phyloP scores from a whole-genome alignment of 1,140 invertebrate genomes.

The Calycopis cecrops region DNA sequence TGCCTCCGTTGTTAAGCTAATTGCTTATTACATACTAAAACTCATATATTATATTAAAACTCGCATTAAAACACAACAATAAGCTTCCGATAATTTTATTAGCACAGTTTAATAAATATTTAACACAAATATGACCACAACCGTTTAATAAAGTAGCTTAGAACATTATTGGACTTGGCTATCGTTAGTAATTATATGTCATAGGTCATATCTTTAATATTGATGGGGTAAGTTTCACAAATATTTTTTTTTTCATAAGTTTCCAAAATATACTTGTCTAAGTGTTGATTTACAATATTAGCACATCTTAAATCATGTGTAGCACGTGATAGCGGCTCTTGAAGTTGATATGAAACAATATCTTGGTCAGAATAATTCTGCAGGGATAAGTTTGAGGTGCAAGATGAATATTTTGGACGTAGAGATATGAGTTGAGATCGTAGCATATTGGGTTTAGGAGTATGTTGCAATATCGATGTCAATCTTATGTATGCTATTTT shows the following conservation, averaged over 20 bases:
- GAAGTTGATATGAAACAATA: conserved; percentile 33
- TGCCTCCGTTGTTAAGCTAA: too few relatives aligned
- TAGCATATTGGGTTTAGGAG: conserved; percentile 20
- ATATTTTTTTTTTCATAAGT: conserved; percentile 40
- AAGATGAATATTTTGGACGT: conserved; percentile 19
- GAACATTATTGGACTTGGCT: too few relatives aligned
- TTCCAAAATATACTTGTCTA: conserved; percentile 34
- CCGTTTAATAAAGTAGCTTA: too few relatives aligned
- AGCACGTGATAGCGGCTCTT: conserved; percentile 31
- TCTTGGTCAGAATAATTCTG: conserved; percentile 25
- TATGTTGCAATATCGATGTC: conserved; percentile 23
- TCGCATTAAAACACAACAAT: too few relatives aligned
- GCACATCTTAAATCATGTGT: conserved; percentile 41
- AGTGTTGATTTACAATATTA: conserved; percentile 40
- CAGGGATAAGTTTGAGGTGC: neutral
- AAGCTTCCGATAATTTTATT: too few relatives aligned
- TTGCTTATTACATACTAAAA: too few relatives aligned
- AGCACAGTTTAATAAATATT: too few relatives aligned
- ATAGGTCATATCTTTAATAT: too few relatives aligned
- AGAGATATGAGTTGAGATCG: conserved; percentile 32
- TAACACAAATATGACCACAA: too few relatives aligned
- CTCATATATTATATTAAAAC: too few relatives aligned
- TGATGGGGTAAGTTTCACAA: conserved; percentile 43
- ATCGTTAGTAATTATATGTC: too few relatives aligned
- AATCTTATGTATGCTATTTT: conserved; percentile 36